Base-by-base conservation (phyloP, 2,888 invertebrate species). In the Lucinisca nassula region DNA sequence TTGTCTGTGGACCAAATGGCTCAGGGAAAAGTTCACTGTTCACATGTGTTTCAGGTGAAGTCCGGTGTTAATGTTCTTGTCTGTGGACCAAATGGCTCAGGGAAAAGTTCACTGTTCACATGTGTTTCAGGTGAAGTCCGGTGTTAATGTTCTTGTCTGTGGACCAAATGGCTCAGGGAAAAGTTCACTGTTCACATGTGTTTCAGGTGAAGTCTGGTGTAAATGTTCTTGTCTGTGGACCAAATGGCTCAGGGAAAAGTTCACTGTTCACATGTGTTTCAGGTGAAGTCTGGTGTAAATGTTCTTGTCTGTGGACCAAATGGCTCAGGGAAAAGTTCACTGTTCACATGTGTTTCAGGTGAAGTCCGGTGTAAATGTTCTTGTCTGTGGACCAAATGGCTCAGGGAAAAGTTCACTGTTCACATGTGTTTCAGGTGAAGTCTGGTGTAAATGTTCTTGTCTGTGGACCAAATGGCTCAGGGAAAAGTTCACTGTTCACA, bases 91-190 rank as follows among this genome's bases (percentile, higher is more conserved):
- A 99, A 99, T 96, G 99, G 99, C 0, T 99, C 99, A 96, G 99
- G 99, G 74, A 99, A 99, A 96, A 99, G 99, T 79, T 67, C n/a
- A n/a, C n/a, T n/a, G n/a, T n/a, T n/a, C n/a, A n/a, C n/a, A n/a
- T 6, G 8, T 67, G 27, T 67, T 67, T 8, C 91, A 97, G 96
- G 97, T 99, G 79, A 98, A 97, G 92, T 99, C 99, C 0, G 99
- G 99, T 58, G 98, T 98, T 97, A 99, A 99, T 97, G 99, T 99
- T 0, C 96, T 99, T n/a, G 99, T 99, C 0, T 99, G 99, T 96
- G 99, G 99, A 0, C 99, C 99, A 1, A 99, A 99, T 96, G 99
- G 99, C 0, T 99, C 99, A 96, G 99, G 99, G 74, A 99, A 99
- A 96, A 99, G 99, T 79, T 67, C n/a, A n/a, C n/a, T n/a, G n/a